Base-by-base conservation (phyloP, 2,888 invertebrate species). In the Choristoneura rosaceana region DNA sequence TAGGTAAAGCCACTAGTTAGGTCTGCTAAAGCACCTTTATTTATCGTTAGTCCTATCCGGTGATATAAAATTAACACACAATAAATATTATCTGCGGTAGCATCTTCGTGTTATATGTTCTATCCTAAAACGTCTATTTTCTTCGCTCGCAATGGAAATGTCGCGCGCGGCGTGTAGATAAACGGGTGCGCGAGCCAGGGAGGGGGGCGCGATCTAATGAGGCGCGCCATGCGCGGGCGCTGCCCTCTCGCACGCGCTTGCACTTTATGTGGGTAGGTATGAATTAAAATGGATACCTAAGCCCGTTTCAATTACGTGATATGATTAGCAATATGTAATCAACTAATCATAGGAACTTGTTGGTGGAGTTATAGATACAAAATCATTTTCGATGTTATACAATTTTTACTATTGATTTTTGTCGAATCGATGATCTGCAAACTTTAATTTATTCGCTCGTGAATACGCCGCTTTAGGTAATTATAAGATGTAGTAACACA, bases 101-200 rank as follows among this genome's bases (percentile, higher is more conserved):
- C 88, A 90, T 89, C 89, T 88, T 81, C 71, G 86, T 81, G 84
- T 84, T 80, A 82, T 81, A 84, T 84, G 83, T 84, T 85, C 82
- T 89, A 85, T 90, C 88, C 90, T 90, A 90, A 91, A 91, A 90
- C 82, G 88, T 90, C 88, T 91, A 90, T 90, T 91, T 89, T 88
- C 89, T 87, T 83, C 86, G 86, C 83, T 81, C 79, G 86, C 87
- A 89, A 92, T 90, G 91, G 89, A 91, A 91, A 91, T 92, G 90
- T 90, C 87, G 87, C 81, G 84, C 84, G 87, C 81, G 84, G 84
- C 81, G 84, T 83, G 84, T 85, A 86, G 86, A 87, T 86, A 90
- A 88, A 89, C 88, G 86, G 87, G 86, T 89, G 91, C 90, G 89
- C 89, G 81, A 82, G 85, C 85, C 86, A 64, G 52, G 50, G 74